A percentile compares a stretch with the other conserved stretches of the same genome.
These are phyloP conservation scores for Pampusana beccarii DNA, from an alignment of 2,113 vertebrate species.

Conservation along the genomic window DNA sequence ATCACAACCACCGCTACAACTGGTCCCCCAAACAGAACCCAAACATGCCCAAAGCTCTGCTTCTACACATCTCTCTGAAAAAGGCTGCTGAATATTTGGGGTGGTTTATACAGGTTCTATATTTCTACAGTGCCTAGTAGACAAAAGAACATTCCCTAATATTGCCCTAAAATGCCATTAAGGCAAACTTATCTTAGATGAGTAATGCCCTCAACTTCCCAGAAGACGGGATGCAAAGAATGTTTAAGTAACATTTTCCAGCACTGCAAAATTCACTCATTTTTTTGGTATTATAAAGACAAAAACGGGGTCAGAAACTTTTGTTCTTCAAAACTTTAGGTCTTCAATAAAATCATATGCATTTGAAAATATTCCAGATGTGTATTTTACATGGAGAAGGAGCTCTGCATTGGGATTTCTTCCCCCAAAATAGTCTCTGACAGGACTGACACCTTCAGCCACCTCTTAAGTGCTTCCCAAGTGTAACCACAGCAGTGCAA, in stretches of 20 bases:
- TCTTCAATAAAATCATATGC: not conserved
- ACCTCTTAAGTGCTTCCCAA: not conserved
- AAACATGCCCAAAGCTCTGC: not conserved
- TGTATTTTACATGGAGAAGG: not conserved
- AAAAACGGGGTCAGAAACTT: not conserved
- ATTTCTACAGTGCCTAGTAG: not conserved
- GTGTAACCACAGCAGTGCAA: not conserved
- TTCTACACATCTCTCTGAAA: not conserved
- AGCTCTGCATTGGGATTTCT: not conserved
- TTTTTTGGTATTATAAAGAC: not conserved
- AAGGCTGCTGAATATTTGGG: not conserved
- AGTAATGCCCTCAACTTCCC: not conserved
- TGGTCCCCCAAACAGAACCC: not conserved
- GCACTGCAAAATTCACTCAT: not conserved
- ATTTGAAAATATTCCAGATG: not conserved
- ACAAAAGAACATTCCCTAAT: not conserved
- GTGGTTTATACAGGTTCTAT: not conserved
- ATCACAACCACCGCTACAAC: not conserved
- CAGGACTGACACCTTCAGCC: not conserved
- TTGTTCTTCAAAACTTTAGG: not conserved
- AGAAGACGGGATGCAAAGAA: not conserved
- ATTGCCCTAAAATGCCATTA: not conserved
- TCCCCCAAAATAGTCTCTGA: not conserved
- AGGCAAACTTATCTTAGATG: not conserved
- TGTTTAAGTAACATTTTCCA: not conserved